phyloP scores from a whole-genome alignment of 2,113 vertebrate genomes.

The Gopherus flavomarginatus region DNA sequence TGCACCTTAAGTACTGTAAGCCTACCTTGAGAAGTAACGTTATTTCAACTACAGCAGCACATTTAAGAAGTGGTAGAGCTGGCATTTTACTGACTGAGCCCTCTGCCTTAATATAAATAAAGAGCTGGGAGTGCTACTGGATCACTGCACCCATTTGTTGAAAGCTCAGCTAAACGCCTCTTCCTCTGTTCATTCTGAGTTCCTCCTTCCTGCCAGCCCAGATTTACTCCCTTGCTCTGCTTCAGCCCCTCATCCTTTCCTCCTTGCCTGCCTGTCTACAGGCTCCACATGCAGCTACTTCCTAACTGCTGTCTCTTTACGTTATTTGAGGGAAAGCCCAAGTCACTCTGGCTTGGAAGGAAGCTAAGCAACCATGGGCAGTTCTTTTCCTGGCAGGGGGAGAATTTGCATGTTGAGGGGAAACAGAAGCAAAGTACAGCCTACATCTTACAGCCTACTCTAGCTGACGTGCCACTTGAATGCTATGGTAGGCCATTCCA shows the following conservation, averaged over 20 bases:
- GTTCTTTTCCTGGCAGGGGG: neutral
- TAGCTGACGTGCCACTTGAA: neutral
- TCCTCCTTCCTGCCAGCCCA: rapidly evolving
- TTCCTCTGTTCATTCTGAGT: neutral
- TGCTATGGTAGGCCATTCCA: neutral
- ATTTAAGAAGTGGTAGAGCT: neutral
- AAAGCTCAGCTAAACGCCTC: neutral
- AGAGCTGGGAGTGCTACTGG: neutral
- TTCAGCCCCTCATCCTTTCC: neutral
- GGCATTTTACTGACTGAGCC: rapidly evolving
- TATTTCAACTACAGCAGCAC: neutral
- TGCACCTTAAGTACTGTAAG: neutral
- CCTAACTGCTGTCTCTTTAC: neutral
- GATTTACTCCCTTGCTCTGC: neutral
- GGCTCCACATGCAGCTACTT: neutral
- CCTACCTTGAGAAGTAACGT: neutral
- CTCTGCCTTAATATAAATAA: neutral
- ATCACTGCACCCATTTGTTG: neutral
- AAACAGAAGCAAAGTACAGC: neutral
- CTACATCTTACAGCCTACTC: neutral
- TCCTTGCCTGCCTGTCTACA: rapidly evolving
- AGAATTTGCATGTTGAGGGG: neutral
- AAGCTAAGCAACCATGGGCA: neutral
- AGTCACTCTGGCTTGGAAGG: neutral
- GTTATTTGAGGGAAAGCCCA: neutral